Base-by-base conservation (phyloP, 2,797 vertebrate species). In the Chloroceryle inda region DNA sequence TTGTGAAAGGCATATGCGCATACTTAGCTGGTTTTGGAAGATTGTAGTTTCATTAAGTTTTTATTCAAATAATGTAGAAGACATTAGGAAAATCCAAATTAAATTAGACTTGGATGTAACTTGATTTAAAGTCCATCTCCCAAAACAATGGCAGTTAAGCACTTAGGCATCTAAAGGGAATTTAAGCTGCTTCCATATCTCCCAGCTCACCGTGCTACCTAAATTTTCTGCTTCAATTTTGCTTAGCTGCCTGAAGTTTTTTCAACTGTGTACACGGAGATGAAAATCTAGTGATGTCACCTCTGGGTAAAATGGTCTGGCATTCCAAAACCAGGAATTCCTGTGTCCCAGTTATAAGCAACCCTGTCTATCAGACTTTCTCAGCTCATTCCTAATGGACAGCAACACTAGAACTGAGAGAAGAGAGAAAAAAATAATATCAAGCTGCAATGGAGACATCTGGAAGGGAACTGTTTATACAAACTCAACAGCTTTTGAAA, bases 401-500 rank as follows among this genome's bases (percentile, higher is more conserved):
- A 53, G 47, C 69, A 93, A 68, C 44, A 42, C 4, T 18, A 62
- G 82, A 82, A 67, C 31, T 44, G 87, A 84, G 35, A 88, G 47
- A 45, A 84, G 21, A 69, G 16, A 50, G 27, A 58, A 72, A 56
- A 42, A 56, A 79, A 73, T 76, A 61, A 93, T 68, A 59, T 19
- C 35, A 7, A 56, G 37, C 52, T 68, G 55, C 53, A 89, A 40
- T 35, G 23, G 71, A 85, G 91, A 91, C 77, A 94, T 79, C 75
- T 91, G 91, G 78, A 85, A 82, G 23, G 37, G 67, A 92, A 42
- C 68, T 44, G 76, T 76, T 87, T 79, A 79, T 72, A 77, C 37
- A 77, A 89, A 89, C 61, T 91, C 85, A 88, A 88, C 18, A 62
- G 74, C 77, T 96, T 95, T 79, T 79, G 74, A 59, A 90, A 93